Conservation (phyloP, 2,797 vertebrate genomes). For the Psittacula derbiana region DNA sequence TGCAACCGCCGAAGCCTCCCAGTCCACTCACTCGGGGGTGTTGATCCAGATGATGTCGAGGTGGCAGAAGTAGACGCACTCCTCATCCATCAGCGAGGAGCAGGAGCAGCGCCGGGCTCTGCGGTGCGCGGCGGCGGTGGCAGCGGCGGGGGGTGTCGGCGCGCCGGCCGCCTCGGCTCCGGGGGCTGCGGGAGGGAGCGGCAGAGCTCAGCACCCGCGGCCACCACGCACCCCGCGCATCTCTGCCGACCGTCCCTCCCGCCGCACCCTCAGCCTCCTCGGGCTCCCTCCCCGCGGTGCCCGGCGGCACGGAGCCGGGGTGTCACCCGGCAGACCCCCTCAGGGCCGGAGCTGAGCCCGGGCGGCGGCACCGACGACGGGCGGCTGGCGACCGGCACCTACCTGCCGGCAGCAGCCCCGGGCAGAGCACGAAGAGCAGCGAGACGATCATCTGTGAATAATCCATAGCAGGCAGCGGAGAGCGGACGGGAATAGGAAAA, state of each 20-base stretch:
- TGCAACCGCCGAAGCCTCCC: not conserved
- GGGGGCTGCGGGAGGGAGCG: conserved; percentile 41
- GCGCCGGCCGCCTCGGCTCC: conserved; percentile 33
- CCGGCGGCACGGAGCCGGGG: not conserved
- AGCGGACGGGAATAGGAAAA: not conserved
- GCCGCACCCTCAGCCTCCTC: not conserved
- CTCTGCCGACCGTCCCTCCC: not conserved
- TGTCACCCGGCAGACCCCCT: not conserved
- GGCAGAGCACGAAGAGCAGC: conserved; percentile 78
- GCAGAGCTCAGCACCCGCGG: not conserved
- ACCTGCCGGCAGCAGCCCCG: conserved; percentile 75
- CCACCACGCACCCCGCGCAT: not conserved
- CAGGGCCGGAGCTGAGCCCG: not conserved
- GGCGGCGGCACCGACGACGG: not conserved
- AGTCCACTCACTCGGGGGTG: conserved; percentile 86
- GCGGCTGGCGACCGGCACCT: not conserved
- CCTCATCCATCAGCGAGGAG: conserved; percentile 90
- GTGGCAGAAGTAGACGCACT: conserved; percentile 98
- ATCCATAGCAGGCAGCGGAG: conserved; percentile 78
- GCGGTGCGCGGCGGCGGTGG: conserved; percentile 78
- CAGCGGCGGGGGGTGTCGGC: conserved; percentile 67
- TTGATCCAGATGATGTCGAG: conserved; percentile 99
- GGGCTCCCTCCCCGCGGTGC: not conserved
- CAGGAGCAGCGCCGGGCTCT: conserved; percentile 92
- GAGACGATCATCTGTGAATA: conserved; percentile 78